These are phyloP conservation scores for Babylonia areolata DNA, from an alignment of 1,140 invertebrate genomes.

Conservation along the genomic window DNA sequence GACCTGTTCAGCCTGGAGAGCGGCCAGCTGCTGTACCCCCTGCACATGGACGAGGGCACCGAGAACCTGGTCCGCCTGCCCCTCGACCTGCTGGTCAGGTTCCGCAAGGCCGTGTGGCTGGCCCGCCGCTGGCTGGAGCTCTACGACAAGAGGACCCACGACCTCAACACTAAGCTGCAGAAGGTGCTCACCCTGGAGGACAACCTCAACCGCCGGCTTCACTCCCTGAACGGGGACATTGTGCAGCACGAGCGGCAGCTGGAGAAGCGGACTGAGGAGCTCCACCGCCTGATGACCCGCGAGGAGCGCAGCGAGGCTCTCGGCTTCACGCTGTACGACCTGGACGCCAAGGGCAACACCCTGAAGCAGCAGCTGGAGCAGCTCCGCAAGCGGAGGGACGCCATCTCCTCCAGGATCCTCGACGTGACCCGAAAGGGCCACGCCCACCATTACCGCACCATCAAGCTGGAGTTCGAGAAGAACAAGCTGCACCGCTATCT, in stretches of 20 bases:
- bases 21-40: constrained; percentile 53
- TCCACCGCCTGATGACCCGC: constrained; percentile 60
- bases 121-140: constrained; percentile 62
- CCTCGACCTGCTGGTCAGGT: constrained; percentile 67
- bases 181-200: constrained; percentile 55
- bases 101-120: constrained; percentile 63
- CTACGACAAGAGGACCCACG: constrained; percentile 65
- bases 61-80: constrained; percentile 58
- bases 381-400: constrained; percentile 55
- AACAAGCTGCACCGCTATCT: constrained; percentile 65
- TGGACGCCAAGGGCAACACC: constrained; percentile 45
- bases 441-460: constrained; percentile 41
- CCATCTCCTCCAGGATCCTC: constrained; percentile 50
- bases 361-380: constrained; percentile 47
- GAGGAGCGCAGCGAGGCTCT: constrained; percentile 62
- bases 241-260: constrained; percentile 55
- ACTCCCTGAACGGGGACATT: constrained; percentile 57
- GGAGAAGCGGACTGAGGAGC: constrained; percentile 53
- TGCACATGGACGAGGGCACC: constrained; percentile 60
- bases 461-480: constrained; percentile 59
- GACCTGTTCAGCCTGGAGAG: constrained; percentile 68
- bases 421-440: constrained; percentile 43
- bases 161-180: constrained; percentile 60
- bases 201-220: constrained; percentile 54
- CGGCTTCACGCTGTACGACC: constrained; percentile 51